phyloP scores from a whole-genome alignment of 2,888 invertebrate genomes.

The Rambutsinella grinnellia region DNA sequence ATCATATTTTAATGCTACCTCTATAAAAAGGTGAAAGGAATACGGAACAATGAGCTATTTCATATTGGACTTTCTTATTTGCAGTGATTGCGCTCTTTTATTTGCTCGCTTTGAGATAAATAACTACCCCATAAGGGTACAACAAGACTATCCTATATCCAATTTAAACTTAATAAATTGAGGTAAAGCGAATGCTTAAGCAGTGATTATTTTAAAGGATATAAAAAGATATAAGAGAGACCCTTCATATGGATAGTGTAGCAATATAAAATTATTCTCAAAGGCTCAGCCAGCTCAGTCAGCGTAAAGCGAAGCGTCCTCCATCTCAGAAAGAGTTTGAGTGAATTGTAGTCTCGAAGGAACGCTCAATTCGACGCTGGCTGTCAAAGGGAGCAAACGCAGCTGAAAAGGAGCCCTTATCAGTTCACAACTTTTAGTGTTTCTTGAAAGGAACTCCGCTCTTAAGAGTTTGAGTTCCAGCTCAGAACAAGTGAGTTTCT shows the following conservation, averaged over 20 bases:
- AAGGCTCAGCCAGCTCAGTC: too few species aligned
- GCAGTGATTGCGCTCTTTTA: constrained; percentile 45
- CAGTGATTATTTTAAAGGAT: too few species aligned
- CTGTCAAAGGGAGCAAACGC: constrained; percentile 38
- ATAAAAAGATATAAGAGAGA: too few species aligned
- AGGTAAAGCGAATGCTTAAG: too few species aligned
- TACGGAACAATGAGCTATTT: constrained; percentile 63
- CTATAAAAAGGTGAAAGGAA: constrained; percentile 65
- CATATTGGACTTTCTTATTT: constrained; percentile 64
- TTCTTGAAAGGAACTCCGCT: too few species aligned
- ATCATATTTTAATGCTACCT: constrained; percentile 48
- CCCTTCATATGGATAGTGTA: too few species aligned
- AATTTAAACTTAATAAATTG: not conserved
- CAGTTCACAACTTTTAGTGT: not conserved
- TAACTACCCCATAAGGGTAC: not conserved
- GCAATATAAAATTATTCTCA: too few species aligned
- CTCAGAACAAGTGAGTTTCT: too few species aligned
- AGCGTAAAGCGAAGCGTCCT: not conserved
- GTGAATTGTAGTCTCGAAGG: constrained; percentile 13
- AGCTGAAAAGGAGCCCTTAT: not conserved
- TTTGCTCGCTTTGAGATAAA: not conserved
- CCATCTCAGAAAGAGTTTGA: constrained; percentile 4
- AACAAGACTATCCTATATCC: too few species aligned
- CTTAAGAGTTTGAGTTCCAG: not conserved
- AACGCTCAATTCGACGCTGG: constrained; percentile 33